phyloP scores from a whole-genome alignment of 2,797 vertebrate genomes.

The Eulemur albifrons region DNA sequence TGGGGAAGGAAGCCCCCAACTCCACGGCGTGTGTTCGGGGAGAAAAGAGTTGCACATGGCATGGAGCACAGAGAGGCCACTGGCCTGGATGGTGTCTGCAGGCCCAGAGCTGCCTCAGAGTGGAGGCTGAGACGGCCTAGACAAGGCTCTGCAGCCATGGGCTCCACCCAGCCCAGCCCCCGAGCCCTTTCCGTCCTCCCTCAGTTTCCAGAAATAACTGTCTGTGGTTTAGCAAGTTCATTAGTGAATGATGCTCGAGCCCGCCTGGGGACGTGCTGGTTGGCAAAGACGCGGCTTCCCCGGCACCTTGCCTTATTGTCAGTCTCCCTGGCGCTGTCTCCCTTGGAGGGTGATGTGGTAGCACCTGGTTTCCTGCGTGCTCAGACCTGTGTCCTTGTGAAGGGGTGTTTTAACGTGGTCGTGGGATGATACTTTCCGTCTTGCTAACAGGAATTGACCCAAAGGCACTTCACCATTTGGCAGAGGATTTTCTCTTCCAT shows the following conservation, averaged over 20 bases:
- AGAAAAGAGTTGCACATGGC: fast-evolving
- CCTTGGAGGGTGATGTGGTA: neutral
- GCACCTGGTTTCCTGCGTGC: neutral
- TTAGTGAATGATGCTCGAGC: fast-evolving
- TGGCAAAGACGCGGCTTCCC: neutral
- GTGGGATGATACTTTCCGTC: fast-evolving
- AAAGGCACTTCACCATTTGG: fast-evolving
- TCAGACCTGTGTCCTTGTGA: neutral
- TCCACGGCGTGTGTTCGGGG: neutral
- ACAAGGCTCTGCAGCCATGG: neutral
- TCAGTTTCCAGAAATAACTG: neutral
- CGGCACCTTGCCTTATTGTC: fast-evolving
- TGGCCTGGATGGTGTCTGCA: neutral
- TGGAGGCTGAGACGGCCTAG: neutral
- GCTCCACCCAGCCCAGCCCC: neutral
- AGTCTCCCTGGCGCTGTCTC: neutral
- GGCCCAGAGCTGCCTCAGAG: neutral
- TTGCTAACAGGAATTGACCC: neutral
- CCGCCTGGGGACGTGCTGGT: neutral
- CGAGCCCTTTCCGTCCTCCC: neutral
- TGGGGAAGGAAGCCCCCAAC: neutral
- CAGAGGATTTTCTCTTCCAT: neutral
- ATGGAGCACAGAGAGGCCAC: neutral
- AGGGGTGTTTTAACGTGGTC: fast-evolving
- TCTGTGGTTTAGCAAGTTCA: neutral